phyloP scores from a whole-genome alignment of 2,113 vertebrate species.

The Calidris pygmaea region DNA sequence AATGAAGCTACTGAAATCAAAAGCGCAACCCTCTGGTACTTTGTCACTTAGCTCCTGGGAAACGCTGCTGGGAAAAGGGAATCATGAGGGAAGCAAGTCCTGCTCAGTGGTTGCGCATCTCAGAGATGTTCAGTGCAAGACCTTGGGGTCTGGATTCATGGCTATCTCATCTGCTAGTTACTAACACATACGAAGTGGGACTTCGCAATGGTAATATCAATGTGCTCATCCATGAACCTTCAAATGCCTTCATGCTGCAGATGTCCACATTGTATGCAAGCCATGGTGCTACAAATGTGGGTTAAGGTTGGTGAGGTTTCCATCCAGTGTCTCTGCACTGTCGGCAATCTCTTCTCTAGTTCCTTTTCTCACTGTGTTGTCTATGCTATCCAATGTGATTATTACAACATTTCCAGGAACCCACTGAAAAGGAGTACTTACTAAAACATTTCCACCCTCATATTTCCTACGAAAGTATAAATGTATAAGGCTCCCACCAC shows the following conservation, averaged over 20 bases:
- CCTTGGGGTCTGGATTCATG: not conserved
- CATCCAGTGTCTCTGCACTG: not conserved
- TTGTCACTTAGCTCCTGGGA: not conserved
- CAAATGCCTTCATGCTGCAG: not conserved
- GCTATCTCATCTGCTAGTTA: not conserved
- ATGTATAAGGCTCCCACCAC: not conserved
- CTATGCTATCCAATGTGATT: not conserved
- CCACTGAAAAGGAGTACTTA: not conserved
- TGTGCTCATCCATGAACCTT: not conserved
- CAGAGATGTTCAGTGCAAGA: not conserved
- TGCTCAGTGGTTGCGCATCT: not conserved
- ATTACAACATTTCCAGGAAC: not conserved
- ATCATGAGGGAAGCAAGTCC: not conserved
- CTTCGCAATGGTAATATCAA: not conserved
- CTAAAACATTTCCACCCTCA: not conserved
- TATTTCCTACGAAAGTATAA: not conserved
- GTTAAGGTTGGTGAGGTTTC: not conserved
- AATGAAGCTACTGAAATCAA: not conserved
- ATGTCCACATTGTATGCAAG: not conserved
- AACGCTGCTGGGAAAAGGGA: not conserved
- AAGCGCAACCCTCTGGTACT: not conserved
- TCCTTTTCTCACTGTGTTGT: not conserved
- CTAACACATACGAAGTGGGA: not conserved
- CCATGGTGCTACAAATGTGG: not conserved
- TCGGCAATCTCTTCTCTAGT: not conserved